Conservation (phyloP, 23 tunicate species). For the Halocynthia roretzi region DNA sequence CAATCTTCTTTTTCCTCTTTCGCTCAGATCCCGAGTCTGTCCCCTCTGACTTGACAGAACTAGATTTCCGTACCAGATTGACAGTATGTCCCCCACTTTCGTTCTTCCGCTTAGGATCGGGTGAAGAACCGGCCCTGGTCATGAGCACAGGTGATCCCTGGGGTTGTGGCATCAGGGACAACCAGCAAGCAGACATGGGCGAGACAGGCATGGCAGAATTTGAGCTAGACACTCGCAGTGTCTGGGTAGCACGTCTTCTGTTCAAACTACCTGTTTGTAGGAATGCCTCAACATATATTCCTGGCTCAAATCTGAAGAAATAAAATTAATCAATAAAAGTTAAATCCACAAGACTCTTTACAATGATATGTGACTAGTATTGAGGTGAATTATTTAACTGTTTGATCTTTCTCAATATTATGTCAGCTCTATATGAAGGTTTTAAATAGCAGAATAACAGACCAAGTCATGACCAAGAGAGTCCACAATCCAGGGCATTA, state of each 20-base stretch:
- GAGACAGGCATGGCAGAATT: conserved; percentile 11
- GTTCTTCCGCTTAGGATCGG: background rate
- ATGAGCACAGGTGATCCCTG: conserved; percentile 5
- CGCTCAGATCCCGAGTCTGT: background rate
- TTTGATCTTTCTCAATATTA: too few species aligned
- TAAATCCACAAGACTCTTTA: too few species aligned
- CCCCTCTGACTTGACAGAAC: conserved; percentile 9
- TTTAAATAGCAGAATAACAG: too few species aligned
- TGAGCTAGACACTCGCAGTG: conserved; percentile 6
- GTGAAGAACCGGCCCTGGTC: background rate
- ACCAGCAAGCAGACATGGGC: conserved; percentile 20
- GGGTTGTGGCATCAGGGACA: conserved; percentile 1
- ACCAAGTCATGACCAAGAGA: too few species aligned
- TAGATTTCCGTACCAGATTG: conserved; percentile 4
- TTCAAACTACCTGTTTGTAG: conserved; percentile 28
- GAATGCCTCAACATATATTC: conserved; percentile 38
- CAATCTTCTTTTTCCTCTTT: conserved; percentile 13
- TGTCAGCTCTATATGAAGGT: too few species aligned
- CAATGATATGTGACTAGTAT: too few species aligned
- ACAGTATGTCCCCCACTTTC: background rate
- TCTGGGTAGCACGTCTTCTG: conserved; percentile 15
- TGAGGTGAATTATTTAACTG: too few species aligned
- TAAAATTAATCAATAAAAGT: background rate
- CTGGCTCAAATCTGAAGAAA: conserved; percentile 41
- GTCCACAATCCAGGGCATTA: too few species aligned